Base-by-base conservation (phyloP, 2,888 invertebrate species). In the Dryadula phaetusa region DNA sequence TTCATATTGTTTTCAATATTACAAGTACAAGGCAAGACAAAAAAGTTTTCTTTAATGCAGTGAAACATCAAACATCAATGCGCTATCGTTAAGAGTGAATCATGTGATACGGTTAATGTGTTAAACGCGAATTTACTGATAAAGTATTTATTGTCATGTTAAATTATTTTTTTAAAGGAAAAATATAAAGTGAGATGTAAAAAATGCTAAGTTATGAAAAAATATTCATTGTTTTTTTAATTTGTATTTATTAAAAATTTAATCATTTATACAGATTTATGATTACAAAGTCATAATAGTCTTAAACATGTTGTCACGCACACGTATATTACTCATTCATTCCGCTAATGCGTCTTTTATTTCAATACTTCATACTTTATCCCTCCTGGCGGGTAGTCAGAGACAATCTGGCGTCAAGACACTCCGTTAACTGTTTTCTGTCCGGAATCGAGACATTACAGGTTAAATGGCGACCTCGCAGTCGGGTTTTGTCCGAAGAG, bases 21-120 rank as follows among this genome's bases (percentile, higher is more conserved):
- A 20, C 14, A 47, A 20, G 20, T 47, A 22, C 5, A 47, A 22
- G 6, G 5, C 25, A 28, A 25, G 10, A 1, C 1, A n/a, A 28
- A 16, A 4, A 37, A 44, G 3, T 25, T 22, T 49, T 47, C 28
- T 40, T 32, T n/a, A 22, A 16, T 44, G 25, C 14, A 22, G 20
- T 28, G 7, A 54, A 56, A 52, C 12, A 16, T 37, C n/a, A 60
- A 60, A 25, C 44, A 67, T 47, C 16, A 32, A 12, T 20, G 14
- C n/a, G 44, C 25, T 37, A n/a, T 28, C 54, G 18, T 42, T 25
- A 37, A 46, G 1, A n/a, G 28, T 66, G 56, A 62, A 16, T 69
- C 62, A 65, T 44, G 44, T 28, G 34, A 28, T 53, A 47, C 34
- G 25, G 65, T 49, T 56, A 46, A 49, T 62, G 20, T 22, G 32